Evolutionary conservation across 2,797 vertebrate genomes (phyloP), one percentile per base, ranked within the genome.

Genomic region (Luscinia megarhynchos): DNA sequence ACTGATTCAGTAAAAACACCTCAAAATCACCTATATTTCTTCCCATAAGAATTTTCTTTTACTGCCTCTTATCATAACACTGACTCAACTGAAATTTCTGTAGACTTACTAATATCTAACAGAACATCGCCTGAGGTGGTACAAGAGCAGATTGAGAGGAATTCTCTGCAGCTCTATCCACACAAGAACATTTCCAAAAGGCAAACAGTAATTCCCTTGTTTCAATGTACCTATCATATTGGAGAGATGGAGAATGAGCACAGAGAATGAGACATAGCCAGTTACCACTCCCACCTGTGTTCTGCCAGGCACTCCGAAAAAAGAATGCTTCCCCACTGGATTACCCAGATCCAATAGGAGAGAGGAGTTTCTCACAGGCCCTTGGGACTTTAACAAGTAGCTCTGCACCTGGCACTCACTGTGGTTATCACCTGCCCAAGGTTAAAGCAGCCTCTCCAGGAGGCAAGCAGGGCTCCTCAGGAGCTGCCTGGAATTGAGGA

Each of bases 91-190:
- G 34, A 57, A 51, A 88, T 59, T 81, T 82, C 59, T 57, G 4
- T 73, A 66, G 61, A 11, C 19, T 86, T 88, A 55, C 66, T 83
- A 82, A 48, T 64, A 81, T 24, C 48, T 90, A 85, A 63, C 83
- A 64, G 77, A 84, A 76, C 9, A 64, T 6, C 63, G 79, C 83
- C 85, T 51, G 63, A 74, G 87, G 79, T 59, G 57, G 57, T 79
- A 63, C 45, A 81, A 63, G 48, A 86, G 41, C 62, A 95, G 63
- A 50, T 24, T 18, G 69, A 50, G 69, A 69, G 38, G 59, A 93
- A 86, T 19, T 53, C 12, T 4, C 45, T 54, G 34, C 59, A 74
- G 80, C n/a, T 84, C 73, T 46, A 58, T 32, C 45, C 67, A 36
- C 36, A 62, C 30, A 58, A 68, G 57, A 45, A 76, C 27, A 1